A percentile compares a stretch with the other conserved stretches of the same genome.
These are phyloP conservation scores for Campoletis raptor DNA, from an alignment of 2,888 invertebrate species.

Conservation along the genomic window DNA sequence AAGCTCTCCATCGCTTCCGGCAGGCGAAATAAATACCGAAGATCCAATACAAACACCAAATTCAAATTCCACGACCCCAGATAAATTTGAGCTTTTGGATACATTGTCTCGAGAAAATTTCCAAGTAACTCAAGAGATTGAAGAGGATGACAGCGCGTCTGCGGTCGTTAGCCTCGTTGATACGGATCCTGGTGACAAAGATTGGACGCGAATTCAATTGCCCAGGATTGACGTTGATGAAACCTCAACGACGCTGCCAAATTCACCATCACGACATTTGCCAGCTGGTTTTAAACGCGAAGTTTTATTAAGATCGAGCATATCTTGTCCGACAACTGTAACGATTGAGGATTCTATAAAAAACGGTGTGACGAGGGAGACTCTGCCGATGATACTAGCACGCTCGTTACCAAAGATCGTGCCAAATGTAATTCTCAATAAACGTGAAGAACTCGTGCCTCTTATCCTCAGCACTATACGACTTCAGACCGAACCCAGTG, in stretches of 20 bases:
- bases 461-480: conserved; percentile 88
- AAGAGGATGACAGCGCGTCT: conserved; percentile 80
- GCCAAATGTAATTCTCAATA: conserved; percentile 89
- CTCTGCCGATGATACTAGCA: conserved; percentile 86
- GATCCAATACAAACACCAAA: conserved; percentile 78
- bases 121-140: conserved; percentile 76
- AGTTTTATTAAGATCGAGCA: conserved; percentile 85
- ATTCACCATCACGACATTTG: conserved; percentile 82
- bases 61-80: conserved; percentile 82
- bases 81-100: conserved; percentile 82
- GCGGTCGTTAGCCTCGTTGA: conserved; percentile 81
- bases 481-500: conserved; percentile 86
- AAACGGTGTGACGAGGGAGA: conserved; percentile 82
- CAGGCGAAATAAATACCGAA: conserved; percentile 63
- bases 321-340: conserved; percentile 81
- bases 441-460: conserved; percentile 90
- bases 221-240: conserved; percentile 78
- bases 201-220: conserved; percentile 85
- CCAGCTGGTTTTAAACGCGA: conserved; percentile 86
- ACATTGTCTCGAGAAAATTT: conserved; percentile 77
- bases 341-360: conserved; percentile 83
- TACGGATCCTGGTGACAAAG: conserved; percentile 82
- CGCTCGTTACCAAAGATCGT: conserved; percentile 88
- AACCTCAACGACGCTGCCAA: conserved; percentile 70
- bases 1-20: conserved; percentile 7